Percentiles rank a stretch among this genome's conserved stretches.
Conservation (phyloP, 2,113 vertebrate genomes). For the Larimichthys crocea region DNA sequence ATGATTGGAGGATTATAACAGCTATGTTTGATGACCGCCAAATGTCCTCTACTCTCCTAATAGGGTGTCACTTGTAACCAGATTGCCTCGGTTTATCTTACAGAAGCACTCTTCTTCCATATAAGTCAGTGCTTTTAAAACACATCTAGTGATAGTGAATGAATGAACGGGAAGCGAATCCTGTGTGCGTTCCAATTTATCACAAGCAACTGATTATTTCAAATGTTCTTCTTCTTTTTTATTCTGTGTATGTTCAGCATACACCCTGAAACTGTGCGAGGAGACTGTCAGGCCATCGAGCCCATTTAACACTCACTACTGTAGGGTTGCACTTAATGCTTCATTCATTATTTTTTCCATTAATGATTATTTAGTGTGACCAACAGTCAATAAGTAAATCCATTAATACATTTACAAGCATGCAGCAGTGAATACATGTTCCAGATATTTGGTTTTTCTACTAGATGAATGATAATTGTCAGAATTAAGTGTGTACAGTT, state of each 20-base stretch:
- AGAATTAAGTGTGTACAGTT: background rate
- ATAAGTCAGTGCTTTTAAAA: background rate
- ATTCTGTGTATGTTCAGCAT: background rate
- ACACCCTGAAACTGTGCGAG: background rate
- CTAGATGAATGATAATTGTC: background rate
- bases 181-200: background rate
- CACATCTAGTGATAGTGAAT: background rate
- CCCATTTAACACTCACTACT: conserved; percentile 1
- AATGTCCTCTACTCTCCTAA: conserved; percentile 40
- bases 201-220: background rate
- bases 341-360: background rate
- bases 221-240: background rate
- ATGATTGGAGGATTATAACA: conserved; percentile 50
- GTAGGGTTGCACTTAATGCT: background rate
- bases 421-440: too few relatives aligned
- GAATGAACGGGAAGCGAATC: background rate
- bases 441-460: background rate
- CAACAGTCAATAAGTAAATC: background rate
- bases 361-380: background rate
- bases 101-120: conserved; percentile 12
- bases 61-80: conserved; percentile 42
- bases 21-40: conserved; percentile 61
- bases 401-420: background rate
- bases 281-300: background rate
- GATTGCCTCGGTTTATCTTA: conserved; percentile 43